phyloP scores from a whole-genome alignment of 2,888 invertebrate genomes.

The Didymodactylos carnosus region DNA sequence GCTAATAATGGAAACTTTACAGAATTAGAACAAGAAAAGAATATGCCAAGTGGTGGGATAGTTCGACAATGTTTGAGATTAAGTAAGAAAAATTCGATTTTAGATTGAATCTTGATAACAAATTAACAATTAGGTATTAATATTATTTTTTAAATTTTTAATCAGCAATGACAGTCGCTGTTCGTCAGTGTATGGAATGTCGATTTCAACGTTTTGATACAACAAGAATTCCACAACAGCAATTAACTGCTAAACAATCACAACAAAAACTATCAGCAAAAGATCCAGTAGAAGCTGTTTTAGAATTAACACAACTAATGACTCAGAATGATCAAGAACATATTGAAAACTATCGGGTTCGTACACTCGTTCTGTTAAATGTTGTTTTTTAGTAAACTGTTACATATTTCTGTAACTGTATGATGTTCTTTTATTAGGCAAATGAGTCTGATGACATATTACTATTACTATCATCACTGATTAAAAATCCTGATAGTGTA shows the following conservation, averaged over 20 bases:
- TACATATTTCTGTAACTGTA: no score
- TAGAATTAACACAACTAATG: not conserved
- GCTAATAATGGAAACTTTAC: conserved; percentile 90
- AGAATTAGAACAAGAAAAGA: conserved; percentile 93
- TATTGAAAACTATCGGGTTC: no score
- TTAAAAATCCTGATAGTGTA: not conserved
- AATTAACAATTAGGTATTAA: not conserved
- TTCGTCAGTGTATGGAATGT: conserved; percentile 78
- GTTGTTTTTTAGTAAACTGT: no score
- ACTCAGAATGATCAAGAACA: not conserved
- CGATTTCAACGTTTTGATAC: conserved; percentile 22
- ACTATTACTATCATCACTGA: not conserved
- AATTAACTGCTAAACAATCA: conserved; percentile 15
- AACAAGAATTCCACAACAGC: no score
- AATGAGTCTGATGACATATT: no score
- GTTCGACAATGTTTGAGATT: conserved; percentile 80
- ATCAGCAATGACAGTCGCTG: conserved; percentile 91
- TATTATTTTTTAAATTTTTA: not conserved
- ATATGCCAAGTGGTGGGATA: conserved; percentile 92
- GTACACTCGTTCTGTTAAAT: no score
- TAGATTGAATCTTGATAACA: not conserved
- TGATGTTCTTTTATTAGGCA: no score
- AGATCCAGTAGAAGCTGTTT: conserved; percentile 8
- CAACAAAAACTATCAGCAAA: not conserved
- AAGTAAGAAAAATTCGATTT: no score